Evolutionary conservation across 2,797 vertebrate genomes (phyloP), one percentile per base, ranked within the genome.

Genomic region (Platyrinchus mystaceus): DNA sequence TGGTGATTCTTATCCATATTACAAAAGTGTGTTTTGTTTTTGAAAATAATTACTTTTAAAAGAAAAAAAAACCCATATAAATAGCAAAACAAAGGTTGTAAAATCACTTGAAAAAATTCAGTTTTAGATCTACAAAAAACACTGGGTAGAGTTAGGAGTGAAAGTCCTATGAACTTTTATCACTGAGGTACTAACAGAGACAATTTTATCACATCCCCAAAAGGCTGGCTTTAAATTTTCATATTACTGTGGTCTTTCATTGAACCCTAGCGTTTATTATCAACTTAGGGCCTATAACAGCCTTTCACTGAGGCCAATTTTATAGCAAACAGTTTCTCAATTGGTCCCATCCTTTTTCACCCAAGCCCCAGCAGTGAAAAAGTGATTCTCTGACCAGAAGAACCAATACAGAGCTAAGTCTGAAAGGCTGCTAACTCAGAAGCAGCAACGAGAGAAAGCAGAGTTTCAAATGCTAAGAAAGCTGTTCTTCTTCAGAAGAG

Each of bases 221-320:
- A 66, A 9, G 32, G 14, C 14, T 67, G 14, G 4, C 22, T 74
- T 34, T 19, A 28, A 32, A 19, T 73, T 85, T 85, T 37, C 41
- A 1, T 18, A 18, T 79, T 52, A 18, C 37, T 14, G 6, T 23
- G 26, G 10, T 27, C 22, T 82, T 50, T 7, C 12, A n/a, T 23
- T 62, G 22, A 94, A 77, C 14, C 6, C 7, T 24, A n/a, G 4
- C 2, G 7, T 62, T 78, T 59, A 34, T n/a, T 20, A 46, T 27
- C n/a, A 55, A 32, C 4, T 36, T 12, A 9, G 2, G 19, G 19
- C 7, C 8, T 37, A 17, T 12, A 49, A 79, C 1, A 1, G 11
- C 23, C 34, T 46, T 75, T 71, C 32, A 37, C 19, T 32, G 14
- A 56, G 12, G 24, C 8, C 36, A 49, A 15, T 43, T 30, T 64